phyloP scores from a whole-genome alignment of 1,140 invertebrate species.

The Drosophila sucinea region DNA sequence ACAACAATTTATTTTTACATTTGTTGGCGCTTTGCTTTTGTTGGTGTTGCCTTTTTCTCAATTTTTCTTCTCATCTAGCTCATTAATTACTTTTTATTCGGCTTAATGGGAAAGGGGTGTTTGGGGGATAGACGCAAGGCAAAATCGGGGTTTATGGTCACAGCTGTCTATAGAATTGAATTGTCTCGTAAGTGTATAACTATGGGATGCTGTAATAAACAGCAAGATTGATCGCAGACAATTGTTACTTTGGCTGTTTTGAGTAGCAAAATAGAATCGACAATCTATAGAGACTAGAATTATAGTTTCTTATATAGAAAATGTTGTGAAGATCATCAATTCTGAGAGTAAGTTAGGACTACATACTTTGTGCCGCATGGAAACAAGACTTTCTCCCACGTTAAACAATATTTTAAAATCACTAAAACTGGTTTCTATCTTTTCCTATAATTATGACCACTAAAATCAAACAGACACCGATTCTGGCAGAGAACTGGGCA shows the following conservation, averaged over 20 bases:
- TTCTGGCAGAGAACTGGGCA: no score
- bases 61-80: conserved; percentile 20
- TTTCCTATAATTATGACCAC: no score
- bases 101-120: neutral
- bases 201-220: neutral
- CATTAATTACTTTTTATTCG: conserved; percentile 64
- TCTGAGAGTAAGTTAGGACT: no score
- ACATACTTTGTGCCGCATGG: no score
- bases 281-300: no score
- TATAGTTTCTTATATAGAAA: no score
- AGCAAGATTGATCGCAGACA: neutral
- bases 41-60: conserved; percentile 33
- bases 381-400: no score
- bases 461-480: no score
- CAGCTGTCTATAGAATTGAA: conserved; percentile 6
- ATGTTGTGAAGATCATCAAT: no score
- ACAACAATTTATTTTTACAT: conserved; percentile 69
- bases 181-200: neutral
- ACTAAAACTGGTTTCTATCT: no score
- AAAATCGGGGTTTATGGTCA: neutral
- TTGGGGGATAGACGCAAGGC: neutral
- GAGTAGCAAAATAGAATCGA: no score
- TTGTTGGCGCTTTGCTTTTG: conserved; percentile 40
- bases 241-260: neutral
- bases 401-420: no score